Evolutionary conservation across 2,113 vertebrate species (phyloP), one percentile per base, ranked within the genome.

Genomic region (Turdus rufiventris): DNA sequence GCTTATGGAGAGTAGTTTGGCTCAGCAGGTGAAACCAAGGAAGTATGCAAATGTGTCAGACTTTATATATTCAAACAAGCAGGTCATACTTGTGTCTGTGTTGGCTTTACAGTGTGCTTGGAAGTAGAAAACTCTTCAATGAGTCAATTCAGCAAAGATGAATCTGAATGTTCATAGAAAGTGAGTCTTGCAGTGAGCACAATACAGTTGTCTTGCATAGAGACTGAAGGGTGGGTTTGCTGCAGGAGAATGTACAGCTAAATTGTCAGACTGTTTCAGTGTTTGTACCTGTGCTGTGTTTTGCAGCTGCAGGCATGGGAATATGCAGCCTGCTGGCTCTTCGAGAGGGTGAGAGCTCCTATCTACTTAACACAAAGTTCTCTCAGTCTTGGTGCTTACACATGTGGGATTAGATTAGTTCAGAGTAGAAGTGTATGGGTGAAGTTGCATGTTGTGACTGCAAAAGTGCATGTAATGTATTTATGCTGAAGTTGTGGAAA

Each of bases 81-180:
- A 14, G 68, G 8, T 6, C 1, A 0, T 18, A 0, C 3, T 51
- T 58, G 51, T 51, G 48, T 19, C 6, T 85, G 2, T 20, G 8
- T 8, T 65, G 48, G 4, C n/a, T 85, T 85, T 67, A 14, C 3
- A 10, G 18, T 0, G 1, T 1, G 0, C 16, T 36, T 6, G 13
- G 16, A 6, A 71, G 7, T 9, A 54, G 47, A 7, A 80, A 67
- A 10, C 1, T 33, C 6, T 71, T 60, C 9, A 38, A 0, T 40
- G 40, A 77, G 3, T 74, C 3, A 43, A 0, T 15, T 91, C 13
- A 29, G 36, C 5, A 18, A 40, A 75, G 45, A 13, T 4, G 8
- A 7, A 33, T 42, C 12, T 20, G 16, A 67, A 14, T n/a, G 18
- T 54, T 81, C 0, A 1, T 62, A 31, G 28, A 8, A 63, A 40